Evolutionary conservation across 2,888 invertebrate genomes (phyloP).

Genomic region (Tiphia femorata): DNA sequence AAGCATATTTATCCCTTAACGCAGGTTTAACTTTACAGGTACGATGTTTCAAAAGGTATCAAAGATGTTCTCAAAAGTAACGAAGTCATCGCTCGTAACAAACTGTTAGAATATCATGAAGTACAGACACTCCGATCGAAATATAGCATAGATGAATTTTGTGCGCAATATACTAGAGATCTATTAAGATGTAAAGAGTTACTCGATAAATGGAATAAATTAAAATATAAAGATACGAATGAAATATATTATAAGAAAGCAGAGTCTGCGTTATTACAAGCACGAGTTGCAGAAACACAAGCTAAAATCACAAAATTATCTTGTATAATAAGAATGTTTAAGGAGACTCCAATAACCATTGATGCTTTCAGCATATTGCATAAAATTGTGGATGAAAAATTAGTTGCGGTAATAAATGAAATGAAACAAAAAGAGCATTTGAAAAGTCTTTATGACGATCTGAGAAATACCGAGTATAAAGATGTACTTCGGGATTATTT

Average conservation of each 20-base stretch:
- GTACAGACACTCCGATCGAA: conserved; percentile 57
- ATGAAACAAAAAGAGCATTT: conserved; percentile 62
- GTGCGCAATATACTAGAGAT: conserved; percentile 60
- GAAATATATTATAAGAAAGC: conserved; percentile 60
- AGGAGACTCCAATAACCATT: conserved; percentile 65
- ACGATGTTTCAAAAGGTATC: conserved; percentile 47
- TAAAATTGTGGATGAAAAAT: conserved; percentile 63
- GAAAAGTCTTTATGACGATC: conserved; percentile 65
- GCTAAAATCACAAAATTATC: conserved; percentile 62
- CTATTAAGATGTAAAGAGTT: conserved; percentile 55
- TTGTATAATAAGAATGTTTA: conserved; percentile 66
- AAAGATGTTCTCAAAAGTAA: conserved; percentile 48
- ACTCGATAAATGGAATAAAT: conserved; percentile 60
- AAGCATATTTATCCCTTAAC: conserved; percentile 5
- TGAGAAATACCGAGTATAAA: conserved; percentile 68
- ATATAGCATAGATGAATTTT: conserved; percentile 61
- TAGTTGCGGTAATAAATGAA: conserved; percentile 59
- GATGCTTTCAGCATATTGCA: conserved; percentile 66
- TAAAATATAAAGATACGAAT: conserved; percentile 59
- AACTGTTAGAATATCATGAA: conserved; percentile 47
- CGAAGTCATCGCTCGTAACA: conserved; percentile 43
- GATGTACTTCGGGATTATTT: conserved; percentile 66
- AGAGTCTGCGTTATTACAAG: conserved; percentile 48
- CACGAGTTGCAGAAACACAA: conserved; percentile 60
- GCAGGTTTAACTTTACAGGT: conserved; percentile 47